phyloP scores from a whole-genome alignment of 2,113 vertebrate genomes.

The Phylloscopus whistleri region DNA sequence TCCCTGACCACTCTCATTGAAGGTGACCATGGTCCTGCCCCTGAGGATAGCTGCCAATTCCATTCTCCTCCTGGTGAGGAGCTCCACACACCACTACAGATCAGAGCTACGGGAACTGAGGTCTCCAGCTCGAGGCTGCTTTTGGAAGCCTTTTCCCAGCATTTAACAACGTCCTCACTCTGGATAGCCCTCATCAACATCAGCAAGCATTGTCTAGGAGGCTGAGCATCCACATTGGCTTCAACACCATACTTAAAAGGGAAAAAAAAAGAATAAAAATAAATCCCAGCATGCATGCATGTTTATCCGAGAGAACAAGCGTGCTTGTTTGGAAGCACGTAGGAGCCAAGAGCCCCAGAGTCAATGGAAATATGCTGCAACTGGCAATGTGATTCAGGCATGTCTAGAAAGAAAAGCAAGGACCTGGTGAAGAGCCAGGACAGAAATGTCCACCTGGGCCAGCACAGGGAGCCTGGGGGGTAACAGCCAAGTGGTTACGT shows the following conservation, averaged over 20 bases:
- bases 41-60: not conserved
- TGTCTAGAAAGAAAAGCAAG: not conserved
- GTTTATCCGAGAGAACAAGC: not conserved
- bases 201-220: not conserved
- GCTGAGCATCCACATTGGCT: not conserved
- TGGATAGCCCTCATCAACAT: not conserved
- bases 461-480: not conserved
- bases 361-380: not conserved
- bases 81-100: accelerated
- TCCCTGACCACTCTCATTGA: not conserved
- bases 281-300: not conserved
- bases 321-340: not conserved
- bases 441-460: not conserved
- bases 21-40: not conserved
- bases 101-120: accelerated
- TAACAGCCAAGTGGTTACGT: accelerated
- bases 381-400: not conserved
- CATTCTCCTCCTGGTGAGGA: not conserved
- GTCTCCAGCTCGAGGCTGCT: accelerated
- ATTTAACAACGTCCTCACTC: not conserved
- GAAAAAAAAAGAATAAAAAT: not conserved
- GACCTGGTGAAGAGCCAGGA: not conserved
- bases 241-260: not conserved
- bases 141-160: not conserved
- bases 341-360: not conserved